phyloP scores from a whole-genome alignment of 2,888 invertebrate species.

The Pandemis corylana region DNA sequence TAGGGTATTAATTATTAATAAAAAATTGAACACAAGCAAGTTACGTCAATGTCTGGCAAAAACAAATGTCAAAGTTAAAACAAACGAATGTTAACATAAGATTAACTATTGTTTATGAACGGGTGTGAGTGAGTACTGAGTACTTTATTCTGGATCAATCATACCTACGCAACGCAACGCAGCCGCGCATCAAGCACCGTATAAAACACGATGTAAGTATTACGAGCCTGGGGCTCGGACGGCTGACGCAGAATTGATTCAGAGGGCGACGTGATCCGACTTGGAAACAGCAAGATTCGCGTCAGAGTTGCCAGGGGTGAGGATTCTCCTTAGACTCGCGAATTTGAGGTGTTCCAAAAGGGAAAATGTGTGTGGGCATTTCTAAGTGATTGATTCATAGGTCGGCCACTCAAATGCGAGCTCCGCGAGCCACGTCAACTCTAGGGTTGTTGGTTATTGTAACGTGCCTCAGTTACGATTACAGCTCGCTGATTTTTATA shows the following conservation, averaged over 20 bases:
- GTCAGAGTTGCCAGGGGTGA: neutral
- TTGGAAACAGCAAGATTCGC: slow-evolving; percentile 55
- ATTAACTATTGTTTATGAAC: too few species aligned
- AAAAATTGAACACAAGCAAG: too few species aligned
- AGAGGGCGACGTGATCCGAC: slow-evolving; percentile 76
- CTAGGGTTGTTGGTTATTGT: too few species aligned
- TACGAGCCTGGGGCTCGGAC: slow-evolving; percentile 23
- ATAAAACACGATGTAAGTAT: slow-evolving; percentile 14
- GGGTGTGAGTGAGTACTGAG: neutral
- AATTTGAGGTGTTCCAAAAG: neutral
- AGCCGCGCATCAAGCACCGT: slow-evolving; percentile 8
- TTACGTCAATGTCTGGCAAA: too few species aligned
- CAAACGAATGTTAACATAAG: too few species aligned
- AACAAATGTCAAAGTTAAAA: too few species aligned
- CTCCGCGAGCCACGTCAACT: too few species aligned
- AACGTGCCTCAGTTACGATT: too few species aligned
- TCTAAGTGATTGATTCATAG: neutral
- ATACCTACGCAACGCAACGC: slow-evolving; percentile 2
- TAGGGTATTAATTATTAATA: too few species aligned
- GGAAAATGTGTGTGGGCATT: neutral
- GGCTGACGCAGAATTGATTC: slow-evolving; percentile 80
- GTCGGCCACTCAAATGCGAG: too few species aligned
- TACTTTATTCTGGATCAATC: slow-evolving; percentile 1
- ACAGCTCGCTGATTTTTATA: too few species aligned
- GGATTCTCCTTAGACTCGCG: neutral